phyloP scores from a whole-genome alignment of 2,888 invertebrate species.

The Amblyjoppa fuscipennis region DNA sequence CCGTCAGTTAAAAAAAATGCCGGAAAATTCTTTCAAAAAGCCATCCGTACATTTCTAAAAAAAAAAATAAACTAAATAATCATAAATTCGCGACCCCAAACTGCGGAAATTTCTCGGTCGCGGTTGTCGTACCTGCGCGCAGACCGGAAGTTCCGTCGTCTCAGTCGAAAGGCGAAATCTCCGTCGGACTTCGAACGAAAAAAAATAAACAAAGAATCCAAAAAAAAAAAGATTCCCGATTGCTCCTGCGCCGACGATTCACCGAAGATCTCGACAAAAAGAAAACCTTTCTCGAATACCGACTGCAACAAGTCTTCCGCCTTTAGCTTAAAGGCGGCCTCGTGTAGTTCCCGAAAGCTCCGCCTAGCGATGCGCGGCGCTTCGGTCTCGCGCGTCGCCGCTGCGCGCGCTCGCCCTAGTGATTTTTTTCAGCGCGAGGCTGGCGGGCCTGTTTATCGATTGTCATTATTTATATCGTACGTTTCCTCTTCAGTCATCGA shows the following conservation, averaged over 20 bases:
- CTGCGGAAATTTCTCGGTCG: neutral
- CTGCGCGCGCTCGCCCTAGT: constrained; percentile 68
- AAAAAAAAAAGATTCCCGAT: too few relatives aligned
- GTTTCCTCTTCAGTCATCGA: constrained; percentile 85
- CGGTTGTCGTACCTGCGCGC: constrained; percentile 7
- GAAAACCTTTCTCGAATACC: neutral
- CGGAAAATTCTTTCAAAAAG: too few relatives aligned
- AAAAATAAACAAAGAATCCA: neutral
- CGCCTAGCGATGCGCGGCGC: neutral
- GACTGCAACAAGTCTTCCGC: neutral
- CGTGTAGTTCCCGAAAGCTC: neutral
- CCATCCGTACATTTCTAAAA: too few relatives aligned
- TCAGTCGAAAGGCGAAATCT: constrained; percentile 19
- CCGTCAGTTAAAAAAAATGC: too few relatives aligned
- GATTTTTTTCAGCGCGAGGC: constrained; percentile 74
- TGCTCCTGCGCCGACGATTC: neutral
- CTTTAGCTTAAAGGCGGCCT: neutral
- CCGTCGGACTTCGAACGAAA: neutral
- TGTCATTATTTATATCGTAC: constrained; percentile 85
- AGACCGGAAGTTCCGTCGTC: constrained; percentile 52
- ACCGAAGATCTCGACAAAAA: neutral
- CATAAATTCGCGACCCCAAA: neutral
- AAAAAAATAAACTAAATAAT: neutral
- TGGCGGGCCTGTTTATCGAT: constrained; percentile 83
- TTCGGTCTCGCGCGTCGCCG: neutral